These are phyloP conservation scores for Nibea coibor DNA, from an alignment of 2,113 vertebrate species.

Conservation along the genomic window DNA sequence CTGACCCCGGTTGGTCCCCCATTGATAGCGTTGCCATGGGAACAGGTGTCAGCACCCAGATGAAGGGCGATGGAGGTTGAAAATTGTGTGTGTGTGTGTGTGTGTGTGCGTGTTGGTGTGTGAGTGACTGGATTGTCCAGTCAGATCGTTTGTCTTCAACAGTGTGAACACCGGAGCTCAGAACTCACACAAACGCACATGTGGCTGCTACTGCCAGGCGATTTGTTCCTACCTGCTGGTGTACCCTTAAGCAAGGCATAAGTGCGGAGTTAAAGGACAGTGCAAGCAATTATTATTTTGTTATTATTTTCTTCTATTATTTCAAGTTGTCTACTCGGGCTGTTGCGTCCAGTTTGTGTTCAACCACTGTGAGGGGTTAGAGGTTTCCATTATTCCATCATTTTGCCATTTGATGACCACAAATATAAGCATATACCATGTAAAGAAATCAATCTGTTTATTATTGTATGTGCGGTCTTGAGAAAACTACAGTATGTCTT, in stretches of 20 bases:
- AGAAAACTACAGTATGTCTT: background rate
- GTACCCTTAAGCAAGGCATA: background rate
- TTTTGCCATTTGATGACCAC: background rate
- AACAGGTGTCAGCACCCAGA: slow-evolving; percentile 74
- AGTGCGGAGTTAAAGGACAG: background rate
- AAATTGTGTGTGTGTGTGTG: slow-evolving; percentile 32
- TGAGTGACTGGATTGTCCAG: slow-evolving; percentile 7
- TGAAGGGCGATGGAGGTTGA: slow-evolving; percentile 69
- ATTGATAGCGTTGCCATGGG: slow-evolving; percentile 81
- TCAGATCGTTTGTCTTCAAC: slow-evolving; percentile 14
- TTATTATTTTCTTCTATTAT: background rate
- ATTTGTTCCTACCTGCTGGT: background rate
- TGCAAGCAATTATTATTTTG: background rate
- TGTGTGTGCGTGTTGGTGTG: background rate
- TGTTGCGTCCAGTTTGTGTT: background rate
- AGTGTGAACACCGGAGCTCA: background rate
- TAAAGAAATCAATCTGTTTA: background rate
- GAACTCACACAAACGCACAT: slow-evolving; percentile 3
- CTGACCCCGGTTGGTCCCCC: slow-evolving; percentile 70
- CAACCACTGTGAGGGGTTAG: background rate
- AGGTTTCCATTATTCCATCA: no score
- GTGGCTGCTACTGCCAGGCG: background rate
- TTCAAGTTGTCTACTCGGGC: background rate
- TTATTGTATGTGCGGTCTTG: background rate
- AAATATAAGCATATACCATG: background rate